phyloP scores from a whole-genome alignment of 2,888 invertebrate species.

The Notodonta ziczac region DNA sequence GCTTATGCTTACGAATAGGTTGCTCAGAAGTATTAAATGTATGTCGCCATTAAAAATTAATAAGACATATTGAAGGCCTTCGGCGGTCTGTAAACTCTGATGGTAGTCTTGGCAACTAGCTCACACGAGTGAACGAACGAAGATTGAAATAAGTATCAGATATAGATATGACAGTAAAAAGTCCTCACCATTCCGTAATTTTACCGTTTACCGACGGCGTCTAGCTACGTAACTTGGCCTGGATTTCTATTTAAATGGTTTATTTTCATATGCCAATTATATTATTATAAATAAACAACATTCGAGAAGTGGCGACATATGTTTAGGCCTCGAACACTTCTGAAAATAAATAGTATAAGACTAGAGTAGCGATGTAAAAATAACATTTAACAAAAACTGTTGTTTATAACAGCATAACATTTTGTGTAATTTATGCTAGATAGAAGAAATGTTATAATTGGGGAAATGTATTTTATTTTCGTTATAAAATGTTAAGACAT shows the following conservation, averaged over 20 bases:
- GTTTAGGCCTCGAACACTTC: neutral
- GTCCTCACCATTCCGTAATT: no score
- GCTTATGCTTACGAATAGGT: slow-evolving; percentile 41
- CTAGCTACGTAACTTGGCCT: neutral
- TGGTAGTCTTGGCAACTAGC: no score
- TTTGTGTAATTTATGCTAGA: no score
- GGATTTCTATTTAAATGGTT: neutral
- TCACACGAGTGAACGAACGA: no score
- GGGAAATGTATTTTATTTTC: neutral
- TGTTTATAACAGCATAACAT: no score
- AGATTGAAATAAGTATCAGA: no score
- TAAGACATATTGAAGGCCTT: no score
- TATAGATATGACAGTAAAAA: no score
- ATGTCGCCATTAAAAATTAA: slow-evolving; percentile 11
- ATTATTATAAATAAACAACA: neutral
- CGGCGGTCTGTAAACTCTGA: no score
- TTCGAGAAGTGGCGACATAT: neutral
- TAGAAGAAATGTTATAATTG: no score
- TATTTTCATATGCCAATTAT: neutral
- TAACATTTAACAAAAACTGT: neutral
- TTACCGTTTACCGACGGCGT: no score
- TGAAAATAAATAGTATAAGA: slow-evolving; percentile 27
- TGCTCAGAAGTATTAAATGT: slow-evolving; percentile 13
- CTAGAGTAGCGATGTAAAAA: slow-evolving; percentile 37
- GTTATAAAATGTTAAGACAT: no score